Evolutionary conservation across 2,113 vertebrate species (phyloP).

Genomic region (rabbit (Oryctolagus cuniculus)): mOryCun1.1 NC_091453.1:106541501-106542000

Average conservation of each 20-base stretch:
- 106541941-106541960: no score
- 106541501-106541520: no score
- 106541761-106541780: not conserved
- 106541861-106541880: no score
- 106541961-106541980: not conserved
- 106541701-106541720: not conserved
- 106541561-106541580: no score
- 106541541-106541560: no score
- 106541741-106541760: not conserved
- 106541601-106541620: no score
- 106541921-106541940: no score
- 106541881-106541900: no score
- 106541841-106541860: not conserved
- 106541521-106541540: no score
- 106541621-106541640: no score
- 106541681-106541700: not conserved
- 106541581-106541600: not conserved
- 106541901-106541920: no score
- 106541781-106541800: slow-evolving; percentile 27
- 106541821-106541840: not conserved
- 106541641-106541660: no score
- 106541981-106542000: not conserved
- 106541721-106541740: not conserved
- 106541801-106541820: slow-evolving; percentile 50
- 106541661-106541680: not conserved